Percentiles rank a stretch among this genome's conserved stretches.
Conservation (phyloP, 1,140 invertebrate genomes). For the Saxidomus purpurata region DNA sequence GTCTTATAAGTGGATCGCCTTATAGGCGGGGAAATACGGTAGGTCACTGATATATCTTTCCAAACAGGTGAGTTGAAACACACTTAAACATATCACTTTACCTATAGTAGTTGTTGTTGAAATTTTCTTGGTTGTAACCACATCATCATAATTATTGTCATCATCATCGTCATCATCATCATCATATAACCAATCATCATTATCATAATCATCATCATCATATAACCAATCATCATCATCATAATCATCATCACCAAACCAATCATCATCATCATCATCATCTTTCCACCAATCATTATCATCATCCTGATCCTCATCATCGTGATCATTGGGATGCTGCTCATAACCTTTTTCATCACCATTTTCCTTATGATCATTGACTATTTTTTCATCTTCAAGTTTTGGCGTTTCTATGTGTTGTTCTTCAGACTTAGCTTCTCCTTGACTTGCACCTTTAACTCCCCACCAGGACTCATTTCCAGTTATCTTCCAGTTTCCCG, state of each 20-base stretch:
- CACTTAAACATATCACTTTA: no score
- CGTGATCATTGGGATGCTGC: neutral
- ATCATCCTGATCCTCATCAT: neutral
- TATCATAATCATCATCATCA: no score
- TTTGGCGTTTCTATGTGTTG: neutral
- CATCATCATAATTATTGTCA: neutral
- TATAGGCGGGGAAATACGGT: no score
- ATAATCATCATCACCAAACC: neutral
- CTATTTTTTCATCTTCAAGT: neutral
- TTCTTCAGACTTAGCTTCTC: neutral
- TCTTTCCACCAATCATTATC: neutral
- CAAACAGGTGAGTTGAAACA: no score
- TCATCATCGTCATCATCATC: neutral
- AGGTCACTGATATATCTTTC: no score
- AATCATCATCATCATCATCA: constrained; percentile 14
- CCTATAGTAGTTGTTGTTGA: no score
- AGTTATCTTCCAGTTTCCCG: neutral
- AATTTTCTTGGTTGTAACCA: neutral
- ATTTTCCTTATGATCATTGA: neutral
- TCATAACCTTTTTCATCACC: neutral
- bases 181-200: neutral
- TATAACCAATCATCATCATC: no score
- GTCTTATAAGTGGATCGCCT: no score
- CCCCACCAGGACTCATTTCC: no score
- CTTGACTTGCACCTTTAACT: no score